Percentiles rank a stretch among this genome's conserved stretches.
phyloP scores from a whole-genome alignment of 2,113 vertebrate species.

The Odobenus rosmarus region DNA sequence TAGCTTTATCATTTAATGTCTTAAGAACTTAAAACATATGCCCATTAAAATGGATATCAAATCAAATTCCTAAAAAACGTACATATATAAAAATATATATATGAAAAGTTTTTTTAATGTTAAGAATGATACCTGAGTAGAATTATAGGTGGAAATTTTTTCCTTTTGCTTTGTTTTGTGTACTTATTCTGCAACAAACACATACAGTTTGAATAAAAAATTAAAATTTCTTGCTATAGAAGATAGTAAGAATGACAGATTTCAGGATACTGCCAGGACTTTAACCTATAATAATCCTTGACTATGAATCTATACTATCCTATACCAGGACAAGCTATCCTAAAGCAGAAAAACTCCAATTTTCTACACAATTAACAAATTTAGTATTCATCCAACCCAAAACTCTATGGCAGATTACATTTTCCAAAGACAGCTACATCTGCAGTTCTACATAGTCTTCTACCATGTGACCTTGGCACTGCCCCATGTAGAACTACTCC shows the following conservation, averaged over 20 bases:
- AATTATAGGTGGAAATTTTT: background rate
- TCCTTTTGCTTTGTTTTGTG: slow-evolving; percentile 25
- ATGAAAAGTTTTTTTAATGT: background rate
- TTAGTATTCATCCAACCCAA: background rate
- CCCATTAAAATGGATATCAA: background rate
- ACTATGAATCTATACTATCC: background rate
- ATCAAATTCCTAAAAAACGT: background rate
- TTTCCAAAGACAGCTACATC: background rate
- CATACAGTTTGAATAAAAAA: background rate
- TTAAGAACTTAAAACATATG: background rate
- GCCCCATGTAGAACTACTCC: background rate
- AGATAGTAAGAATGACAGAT: background rate
- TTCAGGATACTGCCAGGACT: background rate
- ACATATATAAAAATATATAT: background rate
- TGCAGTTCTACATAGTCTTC: background rate
- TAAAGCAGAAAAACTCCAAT: background rate
- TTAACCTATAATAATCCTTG: background rate
- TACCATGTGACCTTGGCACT: background rate
- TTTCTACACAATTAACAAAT: background rate
- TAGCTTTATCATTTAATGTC: background rate
- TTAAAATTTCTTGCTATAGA: background rate
- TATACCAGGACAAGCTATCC: background rate
- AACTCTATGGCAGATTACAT: background rate
- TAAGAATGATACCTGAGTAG: background rate
- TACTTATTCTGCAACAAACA: background rate